Base-by-base conservation (phyloP, 2,888 invertebrate species). In the Sisyra terminalis region DNA sequence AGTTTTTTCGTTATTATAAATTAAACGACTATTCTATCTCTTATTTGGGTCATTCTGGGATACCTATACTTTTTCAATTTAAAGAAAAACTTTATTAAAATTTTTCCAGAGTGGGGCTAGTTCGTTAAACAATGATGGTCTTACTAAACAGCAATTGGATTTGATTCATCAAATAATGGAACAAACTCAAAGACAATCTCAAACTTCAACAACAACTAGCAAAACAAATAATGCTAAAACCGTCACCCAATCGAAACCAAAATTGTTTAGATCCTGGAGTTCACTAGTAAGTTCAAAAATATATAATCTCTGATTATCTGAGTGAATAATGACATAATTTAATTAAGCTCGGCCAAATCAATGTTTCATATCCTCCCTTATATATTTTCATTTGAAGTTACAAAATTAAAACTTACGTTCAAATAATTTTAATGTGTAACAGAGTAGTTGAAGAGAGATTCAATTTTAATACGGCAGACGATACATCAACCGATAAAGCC, bases 161-260 rank as follows among this genome's bases (percentile, higher is more conserved):
- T 67, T 81, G 53, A 79, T 80, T 54, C 78, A 79, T 60, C 78
- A 79, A 61, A 79, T 79, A 52, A 79, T 80, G 77, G 77, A 79
- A 54, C 79, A 79, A 59, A 78, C 78, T 13, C 78, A 78, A 56
- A 53, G 62, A 55, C 64, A 63, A 54, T 61, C 62, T 48, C 77
- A 77, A 52, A 63, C 65, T 31, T 63, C 55, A 57, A 57, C 44
- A 48, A 49, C 52, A 52, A 53, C 51, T 39, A 39, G 35, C 39
- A 42, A 41, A 53, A 55, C 34, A 44, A 55, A 45, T 44, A 55
- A 17, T 41, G 50, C 47, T 50, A 57, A 58, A 50, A 52, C 56
- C 41, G 50, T 56, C 29, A 51, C 47, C 35, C 31, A 46, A 40
- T 29, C 50, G 46, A 57, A 57, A 51, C 56, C 54, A 48, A 60